Conservation (phyloP, 2,113 vertebrate species). For the Sigmodon hispidus region DNA sequence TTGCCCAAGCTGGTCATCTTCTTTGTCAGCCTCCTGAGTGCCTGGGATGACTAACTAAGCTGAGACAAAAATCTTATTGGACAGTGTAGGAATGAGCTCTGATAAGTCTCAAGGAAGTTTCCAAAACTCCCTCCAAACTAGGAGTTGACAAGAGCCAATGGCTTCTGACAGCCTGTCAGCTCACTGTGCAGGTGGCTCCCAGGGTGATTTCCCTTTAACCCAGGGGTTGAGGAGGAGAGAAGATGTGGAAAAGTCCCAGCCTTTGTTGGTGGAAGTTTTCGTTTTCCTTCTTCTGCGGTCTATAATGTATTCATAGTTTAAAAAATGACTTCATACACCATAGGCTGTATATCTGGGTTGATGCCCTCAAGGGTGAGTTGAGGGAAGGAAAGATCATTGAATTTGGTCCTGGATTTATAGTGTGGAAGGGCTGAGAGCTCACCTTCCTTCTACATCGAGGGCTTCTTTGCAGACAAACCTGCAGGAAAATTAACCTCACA, state of each 20-base stretch:
- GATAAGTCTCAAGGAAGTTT: not conserved
- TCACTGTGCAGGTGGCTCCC: not conserved
- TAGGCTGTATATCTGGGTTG: not conserved
- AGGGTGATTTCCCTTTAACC: not conserved
- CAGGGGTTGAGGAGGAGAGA: not conserved
- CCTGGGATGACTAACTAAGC: not conserved
- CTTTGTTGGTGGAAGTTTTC: not conserved
- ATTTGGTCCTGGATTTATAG: not conserved
- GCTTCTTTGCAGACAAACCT: constrained; percentile 35
- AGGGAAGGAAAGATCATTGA: not conserved
- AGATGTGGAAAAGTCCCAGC: not conserved
- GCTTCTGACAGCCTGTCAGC: not conserved
- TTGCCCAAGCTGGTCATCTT: not conserved
- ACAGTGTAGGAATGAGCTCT: not conserved
- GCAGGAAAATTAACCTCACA: constrained; percentile 40
- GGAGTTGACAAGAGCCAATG: not conserved
- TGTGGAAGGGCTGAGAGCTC: not conserved
- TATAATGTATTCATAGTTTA: not conserved
- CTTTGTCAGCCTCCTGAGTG: not conserved
- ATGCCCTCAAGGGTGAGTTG: not conserved
- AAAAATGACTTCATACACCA: not conserved
- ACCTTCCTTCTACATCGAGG: not conserved
- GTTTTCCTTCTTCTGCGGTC: not conserved
- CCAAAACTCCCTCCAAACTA: not conserved
- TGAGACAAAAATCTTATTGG: not conserved